A percentile compares a stretch with the other conserved stretches of the same genome.
Conservation (phyloP, 2,113 vertebrate genomes). For the Burhinus bistriatus region DNA sequence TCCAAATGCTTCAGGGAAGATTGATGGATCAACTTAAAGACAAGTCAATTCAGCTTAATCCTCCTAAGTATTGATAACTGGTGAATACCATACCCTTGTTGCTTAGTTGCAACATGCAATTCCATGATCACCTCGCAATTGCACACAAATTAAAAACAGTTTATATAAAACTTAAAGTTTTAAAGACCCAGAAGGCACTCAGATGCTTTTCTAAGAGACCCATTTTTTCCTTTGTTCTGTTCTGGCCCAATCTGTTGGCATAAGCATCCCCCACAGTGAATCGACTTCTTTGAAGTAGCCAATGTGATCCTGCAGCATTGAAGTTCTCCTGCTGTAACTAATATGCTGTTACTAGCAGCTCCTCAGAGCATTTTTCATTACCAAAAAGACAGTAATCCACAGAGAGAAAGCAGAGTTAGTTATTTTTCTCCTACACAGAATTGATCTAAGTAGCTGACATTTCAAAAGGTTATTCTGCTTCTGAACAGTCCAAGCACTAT, state of each 20-base stretch:
- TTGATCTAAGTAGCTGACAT: neutral
- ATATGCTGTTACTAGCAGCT: neutral
- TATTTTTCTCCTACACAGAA: neutral
- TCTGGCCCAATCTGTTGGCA: neutral
- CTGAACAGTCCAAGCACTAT: neutral
- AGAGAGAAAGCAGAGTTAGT: neutral
- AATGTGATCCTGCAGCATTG: neutral
- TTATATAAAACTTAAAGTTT: neutral
- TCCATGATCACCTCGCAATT: neutral
- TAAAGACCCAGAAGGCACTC: neutral
- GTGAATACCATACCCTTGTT: neutral
- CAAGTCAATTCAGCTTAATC: neutral
- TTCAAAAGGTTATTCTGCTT: neutral
- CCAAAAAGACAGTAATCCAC: neutral
- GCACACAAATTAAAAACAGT: neutral
- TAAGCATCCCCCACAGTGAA: neutral
- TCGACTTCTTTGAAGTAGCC: neutral
- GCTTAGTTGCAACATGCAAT: neutral
- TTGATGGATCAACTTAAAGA: neutral
- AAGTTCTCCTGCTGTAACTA: neutral
- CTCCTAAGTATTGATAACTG: neutral
- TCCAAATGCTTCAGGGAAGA: neutral
- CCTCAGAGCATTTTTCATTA: neutral
- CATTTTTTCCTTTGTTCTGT: neutral
- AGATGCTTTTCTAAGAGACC: neutral